These are phyloP conservation scores for Goniozus legneri DNA, from an alignment of 1,140 invertebrate species.

Conservation along the genomic window DNA sequence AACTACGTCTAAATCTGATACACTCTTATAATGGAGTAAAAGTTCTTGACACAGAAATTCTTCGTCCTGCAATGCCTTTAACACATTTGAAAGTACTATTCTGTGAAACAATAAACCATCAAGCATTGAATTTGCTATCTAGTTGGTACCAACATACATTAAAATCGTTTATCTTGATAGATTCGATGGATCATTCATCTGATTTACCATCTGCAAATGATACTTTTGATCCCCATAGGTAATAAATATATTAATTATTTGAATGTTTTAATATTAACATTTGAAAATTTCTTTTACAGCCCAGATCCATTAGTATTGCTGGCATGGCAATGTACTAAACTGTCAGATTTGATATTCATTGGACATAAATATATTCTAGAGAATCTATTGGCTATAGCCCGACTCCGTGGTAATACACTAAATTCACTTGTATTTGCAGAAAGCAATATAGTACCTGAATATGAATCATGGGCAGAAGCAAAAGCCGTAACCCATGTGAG, in stretches of 20 bases:
- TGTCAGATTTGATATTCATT: slow-evolving; percentile 63
- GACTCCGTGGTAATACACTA: slow-evolving; percentile 61
- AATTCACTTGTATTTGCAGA: slow-evolving; percentile 64
- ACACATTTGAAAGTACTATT: slow-evolving; percentile 73
- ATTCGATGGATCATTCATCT: slow-evolving; percentile 53
- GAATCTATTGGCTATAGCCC: slow-evolving; percentile 67
- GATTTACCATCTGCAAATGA: slow-evolving; percentile 32
- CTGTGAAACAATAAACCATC: slow-evolving; percentile 65
- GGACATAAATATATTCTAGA: slow-evolving; percentile 63
- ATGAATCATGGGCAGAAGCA: slow-evolving; percentile 27
- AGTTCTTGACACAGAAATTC: slow-evolving; percentile 60
- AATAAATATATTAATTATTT: slow-evolving; percentile 19
- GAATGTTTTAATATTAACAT: background rate
- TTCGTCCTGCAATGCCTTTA: slow-evolving; percentile 69
- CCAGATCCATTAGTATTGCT: slow-evolving; percentile 72
- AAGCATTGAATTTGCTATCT: slow-evolving; percentile 58
- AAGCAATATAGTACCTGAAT: slow-evolving; percentile 47
- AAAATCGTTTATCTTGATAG: slow-evolving; percentile 68
- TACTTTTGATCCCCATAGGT: slow-evolving; percentile 31
- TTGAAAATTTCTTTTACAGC: slow-evolving; percentile 30
- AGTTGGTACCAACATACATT: slow-evolving; percentile 62
- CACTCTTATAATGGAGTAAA: slow-evolving; percentile 69
- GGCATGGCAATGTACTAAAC: slow-evolving; percentile 69
- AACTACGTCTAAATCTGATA: slow-evolving; percentile 68
- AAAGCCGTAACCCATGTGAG: slow-evolving; percentile 38